Evolutionary conservation across 1,140 invertebrate species (phyloP).

Genomic region (Nasonia giraulti): DNA sequence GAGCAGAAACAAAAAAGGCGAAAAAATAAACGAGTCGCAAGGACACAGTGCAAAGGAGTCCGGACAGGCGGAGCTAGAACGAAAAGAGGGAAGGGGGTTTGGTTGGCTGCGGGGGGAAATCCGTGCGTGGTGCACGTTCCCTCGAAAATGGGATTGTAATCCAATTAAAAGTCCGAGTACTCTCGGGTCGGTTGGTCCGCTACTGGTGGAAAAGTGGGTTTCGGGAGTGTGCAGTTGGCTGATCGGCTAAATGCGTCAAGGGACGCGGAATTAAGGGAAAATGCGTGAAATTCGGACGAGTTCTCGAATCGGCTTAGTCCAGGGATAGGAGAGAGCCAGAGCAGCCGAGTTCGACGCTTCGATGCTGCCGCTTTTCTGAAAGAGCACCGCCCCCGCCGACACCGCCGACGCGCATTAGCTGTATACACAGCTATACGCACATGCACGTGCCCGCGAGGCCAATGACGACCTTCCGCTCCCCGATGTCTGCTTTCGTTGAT

Average conservation of each 20-base stretch:
- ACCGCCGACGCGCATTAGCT: neutral
- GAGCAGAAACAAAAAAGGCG: neutral
- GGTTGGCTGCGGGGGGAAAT: neutral
- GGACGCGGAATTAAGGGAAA: constrained; percentile 29
- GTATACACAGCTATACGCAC: no score
- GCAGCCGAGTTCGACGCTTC: neutral
- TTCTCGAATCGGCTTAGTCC: constrained; percentile 28
- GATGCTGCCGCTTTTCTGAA: neutral
- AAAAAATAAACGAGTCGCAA: neutral
- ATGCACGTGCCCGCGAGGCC: neutral
- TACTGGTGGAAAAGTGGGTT: constrained; percentile 38
- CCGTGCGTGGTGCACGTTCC: neutral
- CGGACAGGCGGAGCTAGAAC: neutral
- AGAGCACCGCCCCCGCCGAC: neutral
- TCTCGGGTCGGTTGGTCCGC: constrained; percentile 1
- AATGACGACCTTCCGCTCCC: no score
- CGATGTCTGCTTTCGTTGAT: constrained; percentile 2
- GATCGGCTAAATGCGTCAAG: constrained; percentile 29
- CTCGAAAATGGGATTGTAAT: constrained; percentile 51
- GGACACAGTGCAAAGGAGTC: neutral
- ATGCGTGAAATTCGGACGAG: constrained; percentile 29
- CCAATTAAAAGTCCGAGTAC: constrained; percentile 51
- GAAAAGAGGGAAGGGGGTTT: neutral
- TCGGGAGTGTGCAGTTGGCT: constrained; percentile 17
- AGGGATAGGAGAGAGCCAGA: no score